Base-by-base conservation (phyloP, 1,140 invertebrate species). In the Drosophila sproati region DNA sequence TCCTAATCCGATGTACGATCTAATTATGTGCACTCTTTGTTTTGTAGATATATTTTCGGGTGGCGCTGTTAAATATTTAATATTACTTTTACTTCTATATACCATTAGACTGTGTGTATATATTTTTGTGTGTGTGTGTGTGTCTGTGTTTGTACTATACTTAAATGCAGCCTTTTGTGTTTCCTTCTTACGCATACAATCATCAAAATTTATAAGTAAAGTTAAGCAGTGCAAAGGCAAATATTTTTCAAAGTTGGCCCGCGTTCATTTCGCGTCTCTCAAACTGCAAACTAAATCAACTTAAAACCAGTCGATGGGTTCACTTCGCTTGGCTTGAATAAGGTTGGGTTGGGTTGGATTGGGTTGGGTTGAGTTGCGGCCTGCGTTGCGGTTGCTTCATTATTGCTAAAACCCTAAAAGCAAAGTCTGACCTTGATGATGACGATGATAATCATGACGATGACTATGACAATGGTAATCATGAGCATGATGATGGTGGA, bases 181-280 rank as follows among this genome's bases (percentile, higher is more conserved):
- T 63, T 47, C 64, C 52, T 71, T 50, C 41, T 67, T 54, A 51
- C 57, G 32, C 63, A 29, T 61, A 71, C 83, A 82, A 87, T 87
- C 83, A 83, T 83, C 77, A 73, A 83, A 88, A 89, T 88, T 89
- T 83, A 88, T 89, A 88, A 89, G 85, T 59, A 80, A 88, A 88
- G 77, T 88, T 89, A 55, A 54, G 45, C 77, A 79, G 63, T 71
- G 77, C 69, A 76, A 82, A 77, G 76, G 79, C 83, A 86, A 86
- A 86, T 82, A 85, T 85, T 86, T 73, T 67, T 56, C 55, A 68
- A 34, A 59, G 54, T 59, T 35, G n/a, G n/a, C 34, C 4, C 48
- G 55, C 63, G 63, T 12, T 20, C 61, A 62, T 41, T 66, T 64
- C 69, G 70, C 70, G 70, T 71, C 60, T 56, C 51, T 10, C 32